Evolutionary conservation across 2,797 vertebrate genomes (phyloP).

Genomic region (Podarcis siculus): DNA sequence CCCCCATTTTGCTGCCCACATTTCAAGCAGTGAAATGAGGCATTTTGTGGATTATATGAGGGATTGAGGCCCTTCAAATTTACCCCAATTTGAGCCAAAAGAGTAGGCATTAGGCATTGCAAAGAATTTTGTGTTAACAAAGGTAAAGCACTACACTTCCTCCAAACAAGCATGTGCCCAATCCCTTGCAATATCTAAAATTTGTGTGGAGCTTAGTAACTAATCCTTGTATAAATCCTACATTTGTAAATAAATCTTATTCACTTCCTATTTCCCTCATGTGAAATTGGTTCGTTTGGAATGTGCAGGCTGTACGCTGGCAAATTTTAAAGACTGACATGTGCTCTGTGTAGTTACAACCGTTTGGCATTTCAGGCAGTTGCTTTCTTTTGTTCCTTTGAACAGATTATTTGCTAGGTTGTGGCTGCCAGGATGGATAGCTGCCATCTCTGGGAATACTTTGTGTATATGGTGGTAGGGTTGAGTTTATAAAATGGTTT

Average conservation of each 20-base stretch:
- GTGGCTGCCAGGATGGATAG: neutral
- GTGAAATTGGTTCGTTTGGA: neutral
- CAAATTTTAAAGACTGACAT: slow-evolving; percentile 28
- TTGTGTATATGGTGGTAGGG: neutral
- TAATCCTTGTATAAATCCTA: neutral
- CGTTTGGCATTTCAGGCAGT: slow-evolving; percentile 37
- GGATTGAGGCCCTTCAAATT: neutral
- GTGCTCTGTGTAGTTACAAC: neutral
- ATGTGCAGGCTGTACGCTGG: neutral
- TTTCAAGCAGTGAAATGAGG: neutral
- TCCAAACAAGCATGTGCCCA: no score
- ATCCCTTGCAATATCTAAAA: neutral
- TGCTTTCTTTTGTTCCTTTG: slow-evolving; percentile 14
- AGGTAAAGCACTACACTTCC: no score
- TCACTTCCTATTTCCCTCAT: neutral
- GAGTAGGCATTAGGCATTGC: neutral
- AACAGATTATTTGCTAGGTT: slow-evolving; percentile 28
- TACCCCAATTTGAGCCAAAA: neutral
- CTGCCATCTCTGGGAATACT: slow-evolving; percentile 21
- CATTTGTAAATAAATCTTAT: slow-evolving; percentile 30
- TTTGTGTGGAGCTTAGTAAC: slow-evolving; percentile 1
- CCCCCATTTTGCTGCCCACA: neutral
- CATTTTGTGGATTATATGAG: neutral
- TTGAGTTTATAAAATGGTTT: slow-evolving; percentile 32
- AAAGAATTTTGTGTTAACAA: no score